A percentile compares a stretch with the other conserved stretches of the same genome.
Conservation (phyloP, 2,888 invertebrate genomes). For the Cancer borealis region DNA sequence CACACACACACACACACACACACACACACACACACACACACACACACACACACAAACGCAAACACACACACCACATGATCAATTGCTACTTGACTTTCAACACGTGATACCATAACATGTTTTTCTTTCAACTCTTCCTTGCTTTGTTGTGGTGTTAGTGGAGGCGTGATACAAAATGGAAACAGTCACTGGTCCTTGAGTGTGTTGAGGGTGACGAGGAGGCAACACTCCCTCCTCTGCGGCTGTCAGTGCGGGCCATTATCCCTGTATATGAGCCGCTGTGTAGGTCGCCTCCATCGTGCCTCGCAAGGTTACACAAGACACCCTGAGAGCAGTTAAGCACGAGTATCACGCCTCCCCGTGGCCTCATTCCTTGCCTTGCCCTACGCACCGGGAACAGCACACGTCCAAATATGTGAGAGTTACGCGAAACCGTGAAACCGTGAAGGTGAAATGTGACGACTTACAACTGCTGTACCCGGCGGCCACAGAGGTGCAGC, state of each 20-base stretch:
- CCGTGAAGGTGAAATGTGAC: conserved; percentile 45
- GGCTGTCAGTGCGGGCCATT: conserved; percentile 43
- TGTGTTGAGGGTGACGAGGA: conserved; percentile 15
- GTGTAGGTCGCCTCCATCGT: not conserved
- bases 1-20: not conserved
- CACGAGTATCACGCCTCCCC: conserved; percentile 37
- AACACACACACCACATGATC: conserved; percentile 13
- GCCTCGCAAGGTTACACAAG: conserved; percentile 15
- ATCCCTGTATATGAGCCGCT: conserved; percentile 28
- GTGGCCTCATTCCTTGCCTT: conserved; percentile 22
- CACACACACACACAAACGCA: not conserved
- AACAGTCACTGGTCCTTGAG: not conserved
- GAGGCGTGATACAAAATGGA: not conserved
- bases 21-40: too few species aligned
- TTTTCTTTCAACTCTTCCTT: not conserved
- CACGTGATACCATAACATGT: not conserved
- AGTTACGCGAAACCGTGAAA: conserved; percentile 37
- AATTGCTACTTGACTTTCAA: not conserved
- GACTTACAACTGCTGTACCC: not conserved
- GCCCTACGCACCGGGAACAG: not conserved
- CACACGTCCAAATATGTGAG: not conserved
- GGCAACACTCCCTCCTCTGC: conserved; percentile 21
- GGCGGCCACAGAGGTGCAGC: not conserved
- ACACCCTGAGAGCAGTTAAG: conserved; percentile 22
- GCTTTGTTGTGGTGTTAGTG: not conserved